Base-by-base conservation (phyloP, 2,888 invertebrate species). In the Eueremaeus valkanovi region DNA sequence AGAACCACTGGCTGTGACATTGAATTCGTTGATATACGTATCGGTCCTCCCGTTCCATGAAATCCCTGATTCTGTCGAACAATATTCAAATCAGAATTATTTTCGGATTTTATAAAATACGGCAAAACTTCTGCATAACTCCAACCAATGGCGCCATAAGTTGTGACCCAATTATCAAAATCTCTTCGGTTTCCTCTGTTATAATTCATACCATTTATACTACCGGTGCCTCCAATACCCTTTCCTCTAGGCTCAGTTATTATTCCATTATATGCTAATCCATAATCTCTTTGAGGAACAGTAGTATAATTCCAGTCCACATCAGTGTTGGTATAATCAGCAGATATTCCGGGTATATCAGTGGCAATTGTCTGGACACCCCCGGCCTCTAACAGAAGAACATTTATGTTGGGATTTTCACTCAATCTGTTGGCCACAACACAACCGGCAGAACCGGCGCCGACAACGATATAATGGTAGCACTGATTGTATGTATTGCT, bases 291-390 rank as follows among this genome's bases (percentile, higher is more conserved):
- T 33, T 92, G 90, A 0, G 94, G 93, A 82, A 94, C 93, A 0
- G 92, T 92, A 84, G 93, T 93, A 83, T 93, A 95, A 82, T 92
- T 90, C 94, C 94, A 95, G 83, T 95, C 94, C n/a, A n/a, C n/a
- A n/a, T n/a, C n/a, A n/a, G n/a, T n/a, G n/a, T n/a, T n/a, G n/a
- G n/a, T n/a, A n/a, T n/a, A n/a, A n/a, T n/a, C n/a, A n/a, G n/a
- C n/a, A n/a, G n/a, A n/a, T n/a, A n/a, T n/a, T n/a, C n/a, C n/a
- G n/a, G n/a, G n/a, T n/a, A n/a, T n/a, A n/a, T n/a, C n/a, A n/a
- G n/a, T n/a, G n/a, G n/a, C n/a, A n/a, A n/a, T n/a, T n/a, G n/a
- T n/a, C n/a, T n/a, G n/a, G n/a, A n/a, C n/a, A n/a, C n/a, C n/a
- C n/a, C n/a, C n/a, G n/a, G n/a, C n/a, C n/a, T n/a, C n/a, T n/a